Base-by-base conservation (phyloP, 2,797 vertebrate genomes). In the Chaetophractus vellerosus region DNA sequence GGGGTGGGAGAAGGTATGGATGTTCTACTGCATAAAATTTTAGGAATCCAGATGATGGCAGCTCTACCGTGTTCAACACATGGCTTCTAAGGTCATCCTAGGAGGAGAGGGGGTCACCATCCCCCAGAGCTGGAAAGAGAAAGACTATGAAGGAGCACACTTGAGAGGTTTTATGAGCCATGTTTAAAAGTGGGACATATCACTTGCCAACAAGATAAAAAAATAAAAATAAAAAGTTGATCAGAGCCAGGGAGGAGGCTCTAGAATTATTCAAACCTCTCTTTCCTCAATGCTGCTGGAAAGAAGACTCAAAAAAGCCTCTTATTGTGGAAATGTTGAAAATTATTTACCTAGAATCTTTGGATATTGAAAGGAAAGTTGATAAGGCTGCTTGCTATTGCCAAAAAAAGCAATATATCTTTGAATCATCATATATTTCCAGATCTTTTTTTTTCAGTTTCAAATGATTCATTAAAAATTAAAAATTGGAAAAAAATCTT, bases 251-350 rank as follows among this genome's bases (percentile, higher is more conserved):
- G 4, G 26, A 87, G 21, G 24, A 75, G n/a, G 55, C 14, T 28
- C 28, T 26, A 90, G 55, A 61, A 31, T 41, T 71, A 66, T 75
- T 94, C 18, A 87, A 50, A 52, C 2, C 10, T 64, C 66, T 33
- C 19, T 12, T 80, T 87, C 21, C 41, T 90, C 19, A 23, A 0
- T 81, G 23, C 26, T 94, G 71, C 31, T 84, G 38, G 10, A 52
- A 75, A n/a, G 19, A 88, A n/a, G 19, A 88, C 80, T 74, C n/a
- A 59, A 71, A 64, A 41, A 31, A 80, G 36, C 36, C n/a, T 64
- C 10, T 63, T 90, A 76, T 19, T 36, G 36, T 36, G 21, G 84
- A 96, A 92, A 90, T 72, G 78, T 19, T 86, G 18, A 95, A 89
- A 88, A 52, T 80, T 71, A 26, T 33, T 79, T 83, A 90, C 89